A percentile compares a stretch with the other conserved stretches of the same genome.
These are phyloP conservation scores for Hirundichthys speculiger DNA, from an alignment of 2,113 vertebrate genomes.

Conservation along the genomic window DNA sequence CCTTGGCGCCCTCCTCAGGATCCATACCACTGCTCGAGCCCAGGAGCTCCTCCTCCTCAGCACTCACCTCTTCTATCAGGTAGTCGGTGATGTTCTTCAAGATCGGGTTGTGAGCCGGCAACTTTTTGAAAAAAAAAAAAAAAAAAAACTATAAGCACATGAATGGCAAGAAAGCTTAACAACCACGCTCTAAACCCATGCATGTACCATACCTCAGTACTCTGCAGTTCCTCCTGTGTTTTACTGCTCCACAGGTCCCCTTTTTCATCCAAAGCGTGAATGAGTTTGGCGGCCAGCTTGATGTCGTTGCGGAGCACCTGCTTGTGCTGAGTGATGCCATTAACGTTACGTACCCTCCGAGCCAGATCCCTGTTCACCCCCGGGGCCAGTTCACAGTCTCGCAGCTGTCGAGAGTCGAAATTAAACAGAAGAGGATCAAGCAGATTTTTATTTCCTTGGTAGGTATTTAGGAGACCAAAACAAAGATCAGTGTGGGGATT, in stretches of 20 bases:
- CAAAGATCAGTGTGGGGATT: too few species aligned
- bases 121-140: slow-evolving; percentile 56
- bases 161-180: not conserved
- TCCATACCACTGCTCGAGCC: slow-evolving; percentile 83
- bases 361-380: slow-evolving; percentile 91
- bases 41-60: slow-evolving; percentile 92
- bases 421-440: not conserved
- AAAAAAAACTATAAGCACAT: not conserved
- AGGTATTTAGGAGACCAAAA: not conserved
- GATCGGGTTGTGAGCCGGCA: slow-evolving; percentile 90
- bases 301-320: slow-evolving; percentile 92
- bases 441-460: too few species aligned
- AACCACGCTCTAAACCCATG: not conserved
- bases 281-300: slow-evolving; percentile 90
- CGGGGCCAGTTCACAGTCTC: slow-evolving; percentile 91
- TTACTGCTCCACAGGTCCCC: slow-evolving; percentile 85
- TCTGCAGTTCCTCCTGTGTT: slow-evolving; percentile 71
- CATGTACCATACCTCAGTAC: slow-evolving; percentile 58
- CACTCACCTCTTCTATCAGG: slow-evolving; percentile 94
- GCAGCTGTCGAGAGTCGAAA: slow-evolving; percentile 74
- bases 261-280: slow-evolving; percentile 88
- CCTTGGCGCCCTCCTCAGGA: slow-evolving; percentile 85
- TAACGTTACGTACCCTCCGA: slow-evolving; percentile 88
- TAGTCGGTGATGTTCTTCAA: slow-evolving; percentile 94
- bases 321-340: slow-evolving; percentile 91